Base-by-base conservation (phyloP, 2,113 vertebrate species). In the Channa argus region DNA sequence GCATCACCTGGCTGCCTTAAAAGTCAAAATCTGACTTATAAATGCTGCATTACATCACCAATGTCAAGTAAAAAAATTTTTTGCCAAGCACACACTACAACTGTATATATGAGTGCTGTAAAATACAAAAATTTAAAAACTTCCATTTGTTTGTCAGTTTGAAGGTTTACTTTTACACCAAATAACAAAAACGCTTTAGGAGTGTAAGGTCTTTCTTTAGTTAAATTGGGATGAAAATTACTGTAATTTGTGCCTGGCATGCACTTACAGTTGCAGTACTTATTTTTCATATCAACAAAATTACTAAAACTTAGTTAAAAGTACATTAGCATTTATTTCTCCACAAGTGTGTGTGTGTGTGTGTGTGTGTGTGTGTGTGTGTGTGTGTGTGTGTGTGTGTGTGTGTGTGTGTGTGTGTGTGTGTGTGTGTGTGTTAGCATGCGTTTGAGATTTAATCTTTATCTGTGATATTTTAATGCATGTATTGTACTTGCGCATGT, bases 1-100 rank as follows among this genome's bases (percentile, higher is more conserved):
- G 68, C 64, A 66, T 91, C 89, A 92, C 89, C 88, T 90, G 88
- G 74, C 65, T 85, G 39, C 39, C 39, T 41, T 41, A 4, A 41
- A 41, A 41, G 39, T 5, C 39, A 41, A 41, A 41, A 41, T 41
- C 4, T 41, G 6, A 41, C 4, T 4, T 41, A 41, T 41, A 41
- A 41, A 41, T 41, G 4, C 39, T 41, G 74, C 70, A 86, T 82
- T 86, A 84, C 79, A 63, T 81, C 80, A 74, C 73, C 73, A 72
- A 46, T 2, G 43, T 83, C 84, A 81, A 36, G 63, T 74, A 68
- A 73, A 55, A 24, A 54, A 38, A 24, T 68, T 7, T 2, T 41
- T 5, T 39, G 38, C 34, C 77, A 74, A 37, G 5, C 52, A 62
- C 41, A 63, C 67, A 75, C 71, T 55, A n/a, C 24, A 56, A 81